A percentile compares a stretch with the other conserved stretches of the same genome.
Conservation (phyloP, 2,797 vertebrate species). For the Bryconaethiops microstoma region DNA sequence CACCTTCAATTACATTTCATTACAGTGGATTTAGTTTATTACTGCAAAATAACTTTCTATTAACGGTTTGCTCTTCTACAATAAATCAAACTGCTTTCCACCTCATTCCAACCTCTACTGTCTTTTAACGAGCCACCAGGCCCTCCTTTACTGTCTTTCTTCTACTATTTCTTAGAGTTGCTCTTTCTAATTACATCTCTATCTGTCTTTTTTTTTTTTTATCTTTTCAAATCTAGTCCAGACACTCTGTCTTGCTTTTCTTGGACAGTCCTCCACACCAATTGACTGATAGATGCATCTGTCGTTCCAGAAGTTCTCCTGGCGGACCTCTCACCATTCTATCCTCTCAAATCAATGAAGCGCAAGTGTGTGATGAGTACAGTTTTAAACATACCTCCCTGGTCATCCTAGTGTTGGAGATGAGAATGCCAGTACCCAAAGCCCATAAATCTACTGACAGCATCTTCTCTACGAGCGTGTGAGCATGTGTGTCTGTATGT, state of each 20-base stretch:
- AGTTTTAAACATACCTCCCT: constrained; percentile 49
- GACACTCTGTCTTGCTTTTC: constrained; percentile 54
- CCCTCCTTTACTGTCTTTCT: constrained; percentile 53
- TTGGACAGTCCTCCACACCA: constrained; percentile 47
- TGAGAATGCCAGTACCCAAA: constrained; percentile 49
- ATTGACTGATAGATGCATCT: constrained; percentile 50
- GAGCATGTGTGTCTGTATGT: constrained; percentile 33
- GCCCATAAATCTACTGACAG: constrained; percentile 51
- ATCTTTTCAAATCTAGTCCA: constrained; percentile 43
- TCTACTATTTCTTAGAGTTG: constrained; percentile 42
- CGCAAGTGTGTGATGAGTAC: constrained; percentile 51
- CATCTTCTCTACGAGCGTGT: constrained; percentile 30
- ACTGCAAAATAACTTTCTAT: constrained; percentile 20
- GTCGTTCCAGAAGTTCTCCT: constrained; percentile 52
- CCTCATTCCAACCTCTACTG: constrained; percentile 44
- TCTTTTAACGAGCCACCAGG: constrained; percentile 35
- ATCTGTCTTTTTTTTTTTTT: constrained; percentile 9
- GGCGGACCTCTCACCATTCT: constrained; percentile 37
- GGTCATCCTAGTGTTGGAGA: constrained; percentile 51
- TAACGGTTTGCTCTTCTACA: constrained; percentile 7
- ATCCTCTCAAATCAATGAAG: constrained; percentile 52
- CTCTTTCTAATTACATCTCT: constrained; percentile 46
- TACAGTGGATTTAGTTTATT: constrained; percentile 20
- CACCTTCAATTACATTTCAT: constrained; percentile 27
- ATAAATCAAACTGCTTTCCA: constrained; percentile 41